phyloP scores from a whole-genome alignment of 2,888 invertebrate genomes.

The Melipona bicolor region DNA sequence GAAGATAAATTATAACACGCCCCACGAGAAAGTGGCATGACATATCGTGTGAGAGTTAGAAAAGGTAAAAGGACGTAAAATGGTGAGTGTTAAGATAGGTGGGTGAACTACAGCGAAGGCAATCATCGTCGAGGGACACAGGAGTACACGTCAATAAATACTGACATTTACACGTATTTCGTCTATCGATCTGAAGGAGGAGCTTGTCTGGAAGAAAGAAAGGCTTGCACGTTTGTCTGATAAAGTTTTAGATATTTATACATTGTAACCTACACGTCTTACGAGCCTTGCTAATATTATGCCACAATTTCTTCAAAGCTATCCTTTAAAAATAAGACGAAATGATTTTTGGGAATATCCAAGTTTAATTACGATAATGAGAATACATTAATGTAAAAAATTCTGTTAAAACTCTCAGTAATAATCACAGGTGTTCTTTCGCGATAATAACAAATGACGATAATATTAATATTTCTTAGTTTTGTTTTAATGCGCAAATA shows the following conservation, averaged over 20 bases:
- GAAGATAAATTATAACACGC: constrained; percentile 59
- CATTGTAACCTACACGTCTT: background rate
- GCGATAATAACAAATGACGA: constrained; percentile 16
- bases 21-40: constrained; percentile 64
- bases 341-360: background rate
- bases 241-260: background rate
- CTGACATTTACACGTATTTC: constrained; percentile 62
- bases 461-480: constrained; percentile 12
- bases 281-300: background rate
- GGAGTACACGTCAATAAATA: constrained; percentile 59
- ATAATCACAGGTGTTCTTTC: constrained; percentile 25
- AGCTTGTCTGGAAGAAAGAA: constrained; percentile 1
- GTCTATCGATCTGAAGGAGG: constrained; percentile 51
- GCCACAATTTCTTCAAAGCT: background rate
- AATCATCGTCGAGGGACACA: constrained; percentile 57
- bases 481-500: background rate
- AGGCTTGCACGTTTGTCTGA: background rate
- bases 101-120: constrained; percentile 58
- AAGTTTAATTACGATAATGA: constrained; percentile 44
- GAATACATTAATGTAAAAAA: constrained; percentile 20
- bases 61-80: constrained; percentile 64
- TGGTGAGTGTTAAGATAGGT: constrained; percentile 59
- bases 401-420: constrained; percentile 22
- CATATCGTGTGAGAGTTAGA: constrained; percentile 54
- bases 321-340: background rate